phyloP scores from a whole-genome alignment of 2,797 vertebrate species.

The Falco rusticolus region DNA sequence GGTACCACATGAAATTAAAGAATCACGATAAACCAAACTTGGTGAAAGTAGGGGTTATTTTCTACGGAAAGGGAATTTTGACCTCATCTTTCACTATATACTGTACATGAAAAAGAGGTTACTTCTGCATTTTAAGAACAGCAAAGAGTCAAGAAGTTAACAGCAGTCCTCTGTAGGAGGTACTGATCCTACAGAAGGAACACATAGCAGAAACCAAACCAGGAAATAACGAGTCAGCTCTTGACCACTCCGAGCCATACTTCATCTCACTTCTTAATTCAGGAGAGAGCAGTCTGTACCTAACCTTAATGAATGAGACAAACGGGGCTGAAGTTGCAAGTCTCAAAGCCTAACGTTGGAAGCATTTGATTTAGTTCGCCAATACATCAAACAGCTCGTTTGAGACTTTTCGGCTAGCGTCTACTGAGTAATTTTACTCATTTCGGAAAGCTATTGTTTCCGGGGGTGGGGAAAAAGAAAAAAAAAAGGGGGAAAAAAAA shows the following conservation, averaged over 20 bases:
- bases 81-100: background rate
- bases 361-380: background rate
- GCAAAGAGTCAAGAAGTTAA: background rate
- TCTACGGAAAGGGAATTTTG: background rate
- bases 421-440: background rate
- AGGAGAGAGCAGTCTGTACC: background rate
- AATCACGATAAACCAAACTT: background rate
- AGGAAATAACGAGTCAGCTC: constrained; percentile 12
- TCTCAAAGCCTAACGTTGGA: background rate
- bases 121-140: constrained; percentile 7
- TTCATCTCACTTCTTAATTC: background rate
- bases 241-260: background rate
- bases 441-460: background rate
- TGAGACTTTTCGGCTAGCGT: background rate
- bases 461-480: background rate
- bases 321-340: background rate
- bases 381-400: background rate
- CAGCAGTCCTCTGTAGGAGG: accelerated
- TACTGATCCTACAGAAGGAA: background rate
- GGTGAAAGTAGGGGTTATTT: background rate
- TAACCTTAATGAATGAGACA: background rate
- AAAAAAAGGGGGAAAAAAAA: no score
- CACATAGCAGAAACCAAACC: background rate
- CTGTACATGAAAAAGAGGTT: background rate
- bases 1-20: background rate